Percentiles rank a stretch among this genome's conserved stretches.
phyloP scores from a whole-genome alignment of 2,113 vertebrate genomes.

The Scytalopus superciliaris region DNA sequence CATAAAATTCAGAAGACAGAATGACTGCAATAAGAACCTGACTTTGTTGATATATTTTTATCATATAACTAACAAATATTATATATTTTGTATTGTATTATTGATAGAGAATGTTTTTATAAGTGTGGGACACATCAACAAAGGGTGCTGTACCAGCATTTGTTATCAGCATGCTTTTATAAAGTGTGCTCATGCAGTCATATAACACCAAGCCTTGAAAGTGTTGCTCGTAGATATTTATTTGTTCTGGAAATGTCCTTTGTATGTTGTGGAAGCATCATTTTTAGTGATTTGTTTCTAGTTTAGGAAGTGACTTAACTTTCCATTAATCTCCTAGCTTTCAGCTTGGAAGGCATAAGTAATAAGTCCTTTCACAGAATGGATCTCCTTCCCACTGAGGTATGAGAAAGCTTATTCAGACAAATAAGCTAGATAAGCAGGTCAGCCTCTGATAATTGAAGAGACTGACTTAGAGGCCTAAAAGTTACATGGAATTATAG shows the following conservation, averaged over 20 bases:
- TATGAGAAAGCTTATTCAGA: neutral
- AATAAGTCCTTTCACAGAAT: neutral
- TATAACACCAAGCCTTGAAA: neutral
- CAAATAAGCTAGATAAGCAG: neutral
- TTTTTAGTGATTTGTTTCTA: neutral
- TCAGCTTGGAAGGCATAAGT: neutral
- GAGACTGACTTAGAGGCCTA: neutral
- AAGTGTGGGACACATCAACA: neutral
- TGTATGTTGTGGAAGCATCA: neutral
- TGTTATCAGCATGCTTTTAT: neutral
- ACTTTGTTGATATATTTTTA: neutral
- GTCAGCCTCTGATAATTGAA: neutral
- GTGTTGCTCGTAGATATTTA: neutral
- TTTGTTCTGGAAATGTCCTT: neutral
- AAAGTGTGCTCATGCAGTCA: neutral
- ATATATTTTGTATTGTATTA: neutral
- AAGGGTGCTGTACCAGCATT: neutral
- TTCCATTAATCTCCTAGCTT: neutral
- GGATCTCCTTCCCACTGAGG: neutral
- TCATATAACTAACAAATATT: neutral
- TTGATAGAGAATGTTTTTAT: neutral
- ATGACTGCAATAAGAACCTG: neutral
- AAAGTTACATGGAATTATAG: neutral
- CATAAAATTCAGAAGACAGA: neutral
- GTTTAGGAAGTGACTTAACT: neutral